Percentiles rank a stretch among this genome's conserved stretches.
Conservation (phyloP, 2,113 vertebrate species). For the Colistium nudipinnis region DNA sequence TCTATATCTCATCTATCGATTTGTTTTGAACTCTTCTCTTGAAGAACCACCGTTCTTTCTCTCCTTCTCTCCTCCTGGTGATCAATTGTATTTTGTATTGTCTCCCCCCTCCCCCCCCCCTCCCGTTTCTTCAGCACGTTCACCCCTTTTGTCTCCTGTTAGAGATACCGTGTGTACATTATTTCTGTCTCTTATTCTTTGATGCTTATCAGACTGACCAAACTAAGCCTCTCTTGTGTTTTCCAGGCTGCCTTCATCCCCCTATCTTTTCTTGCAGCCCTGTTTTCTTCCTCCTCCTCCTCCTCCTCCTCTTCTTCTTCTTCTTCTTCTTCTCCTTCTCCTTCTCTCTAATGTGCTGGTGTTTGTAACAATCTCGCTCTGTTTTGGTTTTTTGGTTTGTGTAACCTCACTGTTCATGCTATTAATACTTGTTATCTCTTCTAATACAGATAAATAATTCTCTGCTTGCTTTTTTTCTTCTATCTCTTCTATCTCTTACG, state of each 20-base stretch:
- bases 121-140: conserved; percentile 75
- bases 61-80: conserved; percentile 62
- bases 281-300: too few relatives aligned
- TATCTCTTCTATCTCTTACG: conserved; percentile 65
- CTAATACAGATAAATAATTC: conserved; percentile 74
- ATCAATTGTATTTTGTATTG: conserved; percentile 75
- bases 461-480: conserved; percentile 66
- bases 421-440: conserved; percentile 81
- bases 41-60: conserved; percentile 55
- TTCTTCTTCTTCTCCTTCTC: too few relatives aligned
- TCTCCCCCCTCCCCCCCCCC: conserved; percentile 68
- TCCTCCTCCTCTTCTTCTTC: too few relatives aligned
- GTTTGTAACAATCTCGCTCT: conserved; percentile 77
- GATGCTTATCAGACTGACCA: conserved; percentile 80
- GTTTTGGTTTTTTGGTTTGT: conserved; percentile 74
- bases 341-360: conserved; percentile 76
- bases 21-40: conserved; percentile 61
- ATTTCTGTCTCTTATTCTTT: conserved; percentile 72
- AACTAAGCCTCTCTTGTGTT: conserved; percentile 84
- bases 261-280: conserved; percentile 81
- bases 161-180: conserved; percentile 68
- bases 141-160: conserved; percentile 71
- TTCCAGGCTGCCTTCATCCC: conserved; percentile 81
- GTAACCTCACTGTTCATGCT: conserved; percentile 79
- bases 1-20: conserved; percentile 47